phyloP scores from a whole-genome alignment of 2,113 vertebrate species.

The Rhinichthys klamathensis region DNA sequence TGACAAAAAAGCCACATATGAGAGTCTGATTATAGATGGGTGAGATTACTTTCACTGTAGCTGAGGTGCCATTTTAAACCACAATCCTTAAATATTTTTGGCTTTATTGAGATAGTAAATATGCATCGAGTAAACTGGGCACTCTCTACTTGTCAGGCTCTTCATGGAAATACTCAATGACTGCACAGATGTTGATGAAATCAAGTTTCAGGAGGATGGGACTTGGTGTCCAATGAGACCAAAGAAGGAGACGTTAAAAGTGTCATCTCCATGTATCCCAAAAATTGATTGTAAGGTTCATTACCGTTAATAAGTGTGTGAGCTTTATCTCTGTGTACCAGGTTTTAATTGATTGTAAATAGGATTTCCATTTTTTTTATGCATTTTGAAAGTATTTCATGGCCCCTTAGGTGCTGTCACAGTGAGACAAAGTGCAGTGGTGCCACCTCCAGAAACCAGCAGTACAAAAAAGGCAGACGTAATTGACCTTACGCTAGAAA shows the following conservation, averaged over 20 bases:
- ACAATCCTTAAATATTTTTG: background rate
- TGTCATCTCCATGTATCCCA: conserved; percentile 80
- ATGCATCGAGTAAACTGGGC: background rate
- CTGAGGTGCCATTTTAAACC: background rate
- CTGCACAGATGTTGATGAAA: conserved; percentile 95
- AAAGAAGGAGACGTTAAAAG: conserved; percentile 89
- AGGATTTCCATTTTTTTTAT: background rate
- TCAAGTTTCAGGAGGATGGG: conserved; percentile 96
- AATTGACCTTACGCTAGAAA: conserved; percentile 93
- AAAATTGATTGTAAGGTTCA: conserved; percentile 86
- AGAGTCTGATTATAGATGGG: conserved; percentile 96
- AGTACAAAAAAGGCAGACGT: conserved; percentile 89
- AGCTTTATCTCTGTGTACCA: background rate
- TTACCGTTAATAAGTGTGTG: background rate
- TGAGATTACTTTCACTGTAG: conserved; percentile 61
- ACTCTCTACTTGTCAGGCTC: conserved; percentile 76
- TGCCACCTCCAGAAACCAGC: conserved; percentile 72
- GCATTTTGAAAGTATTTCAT: background rate
- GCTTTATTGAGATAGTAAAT: background rate
- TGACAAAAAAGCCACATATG: conserved; percentile 95
- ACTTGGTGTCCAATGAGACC: conserved; percentile 98
- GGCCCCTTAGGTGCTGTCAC: conserved; percentile 73
- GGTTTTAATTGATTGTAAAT: background rate
- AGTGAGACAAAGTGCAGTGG: conserved; percentile 77
- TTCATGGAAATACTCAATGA: conserved; percentile 98